Base-by-base conservation (phyloP, 2,888 invertebrate species). In the Shargacucullia verbasci region DNA sequence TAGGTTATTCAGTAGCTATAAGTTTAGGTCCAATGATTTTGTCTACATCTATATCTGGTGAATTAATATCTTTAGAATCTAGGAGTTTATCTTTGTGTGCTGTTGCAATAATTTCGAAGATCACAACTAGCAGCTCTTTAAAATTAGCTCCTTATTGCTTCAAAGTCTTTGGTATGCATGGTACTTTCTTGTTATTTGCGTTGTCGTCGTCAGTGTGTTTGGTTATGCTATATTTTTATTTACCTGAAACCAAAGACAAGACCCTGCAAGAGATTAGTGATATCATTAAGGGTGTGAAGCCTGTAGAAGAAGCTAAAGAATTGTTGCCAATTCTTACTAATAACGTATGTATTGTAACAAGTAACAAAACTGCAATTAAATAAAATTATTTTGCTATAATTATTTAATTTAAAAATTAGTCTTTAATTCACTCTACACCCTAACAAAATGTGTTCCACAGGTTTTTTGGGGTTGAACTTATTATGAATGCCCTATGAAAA, bases 1-100 rank as follows among this genome's bases (percentile, higher is more conserved):
- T 37, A 7, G 59, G 59, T 9, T 69, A 55, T 41, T 69, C 70
- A 2, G 29, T 69, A n/a, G 59, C 56, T 62, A 79, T 86, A 2
- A 81, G 84, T 46, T 79, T 80, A 35, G 88, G 88, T 4, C 81
- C 84, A 0, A 69, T 82, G 27, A 83, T 84, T 11, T 41, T 84
- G 15, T 57, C 76, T 0, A 64, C 75, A 4, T 72, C 78, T 0
- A 73, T 82, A 29, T 69, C 67, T 7, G 80, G 74, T 0, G 84
- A 84, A 54, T 55, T 84, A 39, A 68, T 79, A 0, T 79, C 82
- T 0, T 41, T 81, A 11, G 67, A 66, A 35, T 76, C 58, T 43
- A 70, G 73, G 47, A 56, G 47, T 8, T 31, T 70, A 9, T 64
- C 66, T 0, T 60, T 60, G 0, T 69, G 77, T 38, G 68, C 61